Evolutionary conservation across 2,888 invertebrate species (phyloP), one percentile per base, ranked within the genome.

Genomic region (Andricus curvator): DNA sequence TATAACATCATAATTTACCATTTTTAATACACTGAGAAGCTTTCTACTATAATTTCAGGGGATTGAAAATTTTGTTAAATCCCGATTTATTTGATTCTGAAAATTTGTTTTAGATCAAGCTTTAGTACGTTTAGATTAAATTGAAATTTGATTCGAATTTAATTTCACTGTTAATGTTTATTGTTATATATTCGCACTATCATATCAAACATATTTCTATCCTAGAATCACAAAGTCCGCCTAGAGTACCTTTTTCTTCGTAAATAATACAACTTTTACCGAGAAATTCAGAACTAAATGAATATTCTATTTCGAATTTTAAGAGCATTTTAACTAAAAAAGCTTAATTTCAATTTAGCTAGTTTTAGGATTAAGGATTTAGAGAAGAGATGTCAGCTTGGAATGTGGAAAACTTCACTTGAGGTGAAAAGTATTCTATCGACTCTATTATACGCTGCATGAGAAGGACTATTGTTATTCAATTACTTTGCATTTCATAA

Each of bases 401-500:
- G 29, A 29, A 68, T 68, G 20, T 29, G 25, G 25, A 20, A 68
- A 25, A 48, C 48, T 17, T 68, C 29, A 48, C 68, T 6, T 17
- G 48, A 48, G 29, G n/a, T 68, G n/a, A 68, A 20, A 29, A 17
- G 25, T 17, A 20, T 11, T 51, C 33, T 29, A 33, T 74, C 29
- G 51, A 56, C n/a, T 25, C 33, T 74, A 51, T 68, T 48, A 68
- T 25, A 48, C 44, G 4, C 51, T 74, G 25, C 48, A 56, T 17
- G 20, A 33, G 51, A 51, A 56, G 33, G 70, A 74, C 51, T 74
- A 51, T 74, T 74, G 56, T 74, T 74, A 51, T 11, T 56, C 29
- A 29, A 68, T 9, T 48, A 25, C 56, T 74, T 56, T 56, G 56
- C 20, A 56, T 74, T 74, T 56, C 56, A 51, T 33, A 20, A 20